phyloP scores from a whole-genome alignment of 2,113 vertebrate genomes.

The Ursus arctos region DNA sequence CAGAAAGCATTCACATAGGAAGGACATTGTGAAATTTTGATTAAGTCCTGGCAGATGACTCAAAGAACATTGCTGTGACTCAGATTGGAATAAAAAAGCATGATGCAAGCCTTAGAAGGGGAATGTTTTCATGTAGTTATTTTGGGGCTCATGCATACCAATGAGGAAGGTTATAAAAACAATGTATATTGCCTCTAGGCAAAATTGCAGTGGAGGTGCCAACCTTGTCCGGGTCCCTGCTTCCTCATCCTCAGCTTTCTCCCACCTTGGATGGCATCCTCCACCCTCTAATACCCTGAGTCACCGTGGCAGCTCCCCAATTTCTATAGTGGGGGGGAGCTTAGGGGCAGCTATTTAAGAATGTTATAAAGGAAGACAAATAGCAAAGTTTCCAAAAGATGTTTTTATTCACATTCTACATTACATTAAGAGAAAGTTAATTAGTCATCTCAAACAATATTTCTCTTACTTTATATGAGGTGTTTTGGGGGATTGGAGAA shows the following conservation, averaged over 20 bases:
- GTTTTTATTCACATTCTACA: neutral
- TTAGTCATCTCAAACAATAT: neutral
- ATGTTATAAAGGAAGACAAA: neutral
- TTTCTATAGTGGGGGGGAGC: neutral
- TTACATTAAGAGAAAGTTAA: neutral
- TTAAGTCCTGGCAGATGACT: slow-evolving; percentile 55
- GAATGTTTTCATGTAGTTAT: neutral
- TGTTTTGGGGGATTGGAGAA: neutral
- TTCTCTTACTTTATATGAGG: neutral
- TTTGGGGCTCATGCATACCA: neutral
- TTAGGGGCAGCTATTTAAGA: neutral
- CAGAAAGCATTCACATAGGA: slow-evolving; percentile 61
- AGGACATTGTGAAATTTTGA: slow-evolving; percentile 61
- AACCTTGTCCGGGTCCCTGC: neutral
- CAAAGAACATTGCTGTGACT: slow-evolving; percentile 43
- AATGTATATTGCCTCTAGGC: neutral
- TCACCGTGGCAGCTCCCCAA: neutral
- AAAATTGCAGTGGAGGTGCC: neutral
- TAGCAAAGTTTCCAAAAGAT: slow-evolving; percentile 15
- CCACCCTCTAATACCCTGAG: neutral
- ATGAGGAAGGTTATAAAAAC: neutral
- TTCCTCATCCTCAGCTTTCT: neutral
- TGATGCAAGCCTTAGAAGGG: neutral
- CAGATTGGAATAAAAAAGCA: slow-evolving; percentile 21
- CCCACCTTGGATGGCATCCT: neutral